Conservation (phyloP, 2,888 invertebrate genomes). For the Lypha dubia region DNA sequence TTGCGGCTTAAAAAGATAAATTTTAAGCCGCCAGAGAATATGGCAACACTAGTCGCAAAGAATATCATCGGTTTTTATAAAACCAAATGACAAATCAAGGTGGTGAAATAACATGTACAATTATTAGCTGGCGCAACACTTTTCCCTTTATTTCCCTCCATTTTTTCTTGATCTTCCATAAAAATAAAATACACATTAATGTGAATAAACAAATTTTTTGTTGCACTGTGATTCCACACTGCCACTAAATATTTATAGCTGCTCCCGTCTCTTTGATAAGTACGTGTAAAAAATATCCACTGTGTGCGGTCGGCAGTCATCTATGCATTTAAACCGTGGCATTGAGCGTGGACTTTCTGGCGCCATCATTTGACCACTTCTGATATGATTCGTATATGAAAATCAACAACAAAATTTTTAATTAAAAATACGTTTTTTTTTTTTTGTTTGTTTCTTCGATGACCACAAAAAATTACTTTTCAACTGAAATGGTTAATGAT, state of each 20-base stretch:
- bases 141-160: constrained; percentile 12
- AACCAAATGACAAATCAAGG: constrained; percentile 40
- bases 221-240: constrained; percentile 38
- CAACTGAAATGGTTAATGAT: constrained; percentile 23
- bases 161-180: constrained; percentile 2
- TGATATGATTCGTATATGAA: constrained; percentile 59
- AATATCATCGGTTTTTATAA: constrained; percentile 14
- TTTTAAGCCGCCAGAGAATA: background rate
- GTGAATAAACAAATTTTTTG: constrained; percentile 10
- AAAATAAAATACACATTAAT: constrained; percentile 8
- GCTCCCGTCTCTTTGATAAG: constrained; percentile 55
- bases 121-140: constrained; percentile 53
- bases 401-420: constrained; percentile 55
- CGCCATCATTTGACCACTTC: constrained; percentile 68
- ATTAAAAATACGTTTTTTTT: constrained; percentile 63
- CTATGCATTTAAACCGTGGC: constrained; percentile 43
- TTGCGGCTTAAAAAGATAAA: no score
- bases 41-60: constrained; percentile 7
- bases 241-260: constrained; percentile 33
- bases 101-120: constrained; percentile 56
- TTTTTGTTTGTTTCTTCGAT: background rate
- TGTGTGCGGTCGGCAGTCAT: constrained; percentile 67
- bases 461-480: constrained; percentile 3
- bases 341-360: constrained; percentile 68
- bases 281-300: constrained; percentile 40